phyloP scores from a whole-genome alignment of 2,797 vertebrate genomes.

The Notolabrus celidotus region DNA sequence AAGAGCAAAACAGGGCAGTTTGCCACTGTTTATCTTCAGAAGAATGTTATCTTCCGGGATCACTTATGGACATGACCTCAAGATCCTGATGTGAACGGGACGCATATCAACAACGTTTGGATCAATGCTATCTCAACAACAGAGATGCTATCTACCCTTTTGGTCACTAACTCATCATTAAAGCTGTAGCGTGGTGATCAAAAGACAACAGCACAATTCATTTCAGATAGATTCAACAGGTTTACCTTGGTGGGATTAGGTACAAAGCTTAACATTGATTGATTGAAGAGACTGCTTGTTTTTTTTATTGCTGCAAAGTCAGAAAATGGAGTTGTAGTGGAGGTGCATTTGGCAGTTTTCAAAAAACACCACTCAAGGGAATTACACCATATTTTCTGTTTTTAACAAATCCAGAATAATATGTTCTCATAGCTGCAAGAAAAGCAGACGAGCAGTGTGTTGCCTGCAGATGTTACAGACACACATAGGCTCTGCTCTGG shows the following conservation, averaged over 20 bases:
- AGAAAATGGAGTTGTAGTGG: background rate
- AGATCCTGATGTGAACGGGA: constrained; percentile 6
- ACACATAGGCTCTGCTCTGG: background rate
- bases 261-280: constrained; percentile 34
- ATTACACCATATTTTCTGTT: background rate
- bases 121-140: constrained; percentile 18
- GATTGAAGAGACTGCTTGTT: constrained; percentile 11
- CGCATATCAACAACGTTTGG: constrained; percentile 3
- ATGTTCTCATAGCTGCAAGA: background rate
- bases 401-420: background rate
- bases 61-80: constrained; percentile 30
- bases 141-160: constrained; percentile 5
- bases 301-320: background rate
- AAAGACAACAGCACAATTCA: no score
- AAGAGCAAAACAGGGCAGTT: constrained; percentile 42
- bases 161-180: background rate
- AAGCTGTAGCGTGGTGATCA: background rate
- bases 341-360: constrained; percentile 11
- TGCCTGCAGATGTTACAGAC: background rate
- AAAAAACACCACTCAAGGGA: background rate
- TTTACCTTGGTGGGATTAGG: constrained; percentile 17
- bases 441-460: background rate
- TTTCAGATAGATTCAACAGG: no score
- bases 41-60: constrained; percentile 35
- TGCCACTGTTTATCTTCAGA: constrained; percentile 48